Evolutionary conservation across 1,140 invertebrate species (phyloP), one percentile per base, ranked within the genome.

Genomic region (Choristoneura fumiferana): DNA sequence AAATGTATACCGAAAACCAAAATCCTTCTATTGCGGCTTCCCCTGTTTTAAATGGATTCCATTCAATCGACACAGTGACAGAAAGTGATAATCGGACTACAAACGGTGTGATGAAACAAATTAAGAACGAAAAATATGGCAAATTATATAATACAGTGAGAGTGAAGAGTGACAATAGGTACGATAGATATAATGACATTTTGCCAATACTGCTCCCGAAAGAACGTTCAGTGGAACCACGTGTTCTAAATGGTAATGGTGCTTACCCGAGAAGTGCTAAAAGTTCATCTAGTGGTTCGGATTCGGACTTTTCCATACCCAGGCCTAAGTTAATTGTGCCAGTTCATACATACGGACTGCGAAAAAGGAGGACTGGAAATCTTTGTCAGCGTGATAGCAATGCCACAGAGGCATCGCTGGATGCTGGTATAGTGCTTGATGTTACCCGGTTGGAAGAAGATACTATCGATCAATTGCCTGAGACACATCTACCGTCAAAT

Each of bases 301-400:
- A 91, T 58, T 91, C 91, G 6, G 93, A 94, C 63, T 96, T 96
- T 84, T 91, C 92, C 38, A 96, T 96, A 80, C 95, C 95, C 0
- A 89, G 95, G 70, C 95, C 95, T 10, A 94, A 95, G 76, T 91
- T 96, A 58, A 95, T 96, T 70, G 95, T 96, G 55, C 95, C 95
- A 40, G 95, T 96, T 56, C 95, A 96, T 89, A 95, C 95, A 1
- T 96, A 96, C 81, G 95, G 94, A 22, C 92, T 93, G 52, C 89
- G 94, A 58, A 93, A 94, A 64, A 90, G 95, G 54, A 91, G 95
- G 58, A 96, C 95, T n/a, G 95, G 95, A 4, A 94, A 94, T 89
- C 81, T 93, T 45, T 84, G 89, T 73, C 81, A 91, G 58, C 73
- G 89, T 56, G 81, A 90, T 18, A 81, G 87, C 69, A 83, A 73